Conservation (phyloP, 2,113 vertebrate genomes). For the Onychorhynchus coronatus region DNA sequence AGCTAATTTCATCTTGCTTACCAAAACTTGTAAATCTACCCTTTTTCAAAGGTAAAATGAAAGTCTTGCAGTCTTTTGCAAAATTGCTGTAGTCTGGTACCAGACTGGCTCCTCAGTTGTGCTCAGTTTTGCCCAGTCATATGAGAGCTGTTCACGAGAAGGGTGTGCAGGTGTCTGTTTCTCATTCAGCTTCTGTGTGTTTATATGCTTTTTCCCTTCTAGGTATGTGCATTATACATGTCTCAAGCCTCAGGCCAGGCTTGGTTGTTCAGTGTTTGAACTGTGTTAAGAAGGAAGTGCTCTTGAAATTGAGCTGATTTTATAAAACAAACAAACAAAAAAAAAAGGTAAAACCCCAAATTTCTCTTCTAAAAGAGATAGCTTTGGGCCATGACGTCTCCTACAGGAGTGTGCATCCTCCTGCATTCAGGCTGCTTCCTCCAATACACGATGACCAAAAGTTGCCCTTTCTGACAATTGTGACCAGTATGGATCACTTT, state of each 20-base stretch:
- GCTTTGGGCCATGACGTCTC: background rate
- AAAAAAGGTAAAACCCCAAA: background rate
- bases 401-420: background rate
- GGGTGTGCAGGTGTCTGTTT: background rate
- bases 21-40: background rate
- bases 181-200: background rate
- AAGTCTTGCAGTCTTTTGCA: background rate
- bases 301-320: background rate
- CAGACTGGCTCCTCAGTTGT: background rate
- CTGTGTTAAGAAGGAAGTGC: background rate
- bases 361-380: background rate
- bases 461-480: accelerated
- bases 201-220: background rate
- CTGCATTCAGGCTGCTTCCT: background rate
- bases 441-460: background rate
- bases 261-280: background rate
- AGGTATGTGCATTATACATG: background rate
- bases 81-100: background rate
- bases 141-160: background rate
- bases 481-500: accelerated
- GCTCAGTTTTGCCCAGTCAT: background rate
- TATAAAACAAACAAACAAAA: background rate
- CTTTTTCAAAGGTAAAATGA: background rate
- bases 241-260: background rate
- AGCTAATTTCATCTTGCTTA: background rate